Percentiles rank a stretch among this genome's conserved stretches.
phyloP scores from a whole-genome alignment of 2,113 vertebrate species.

The Saiga tatarica region DNA sequence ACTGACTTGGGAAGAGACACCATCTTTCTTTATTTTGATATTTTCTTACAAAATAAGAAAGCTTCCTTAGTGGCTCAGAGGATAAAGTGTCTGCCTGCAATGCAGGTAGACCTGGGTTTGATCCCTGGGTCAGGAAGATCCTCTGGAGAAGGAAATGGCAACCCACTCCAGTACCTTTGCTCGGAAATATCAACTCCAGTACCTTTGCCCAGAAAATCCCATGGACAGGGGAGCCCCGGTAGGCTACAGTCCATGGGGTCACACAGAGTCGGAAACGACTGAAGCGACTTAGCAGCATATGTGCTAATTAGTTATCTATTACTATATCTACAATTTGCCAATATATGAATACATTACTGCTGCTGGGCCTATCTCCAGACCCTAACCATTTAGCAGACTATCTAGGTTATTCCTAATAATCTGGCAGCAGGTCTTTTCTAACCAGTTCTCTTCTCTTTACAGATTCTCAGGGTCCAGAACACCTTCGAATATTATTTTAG shows the following conservation, averaged over 20 bases:
- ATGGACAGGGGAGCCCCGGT: rapidly evolving
- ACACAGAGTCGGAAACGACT: no score
- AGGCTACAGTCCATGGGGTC: no score
- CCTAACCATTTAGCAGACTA: not conserved
- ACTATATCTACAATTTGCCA: not conserved
- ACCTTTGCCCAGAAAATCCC: no score
- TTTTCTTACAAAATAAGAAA: not conserved
- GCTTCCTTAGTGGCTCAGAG: no score
- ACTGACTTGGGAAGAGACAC: not conserved
- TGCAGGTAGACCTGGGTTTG: rapidly evolving
- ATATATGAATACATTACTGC: not conserved
- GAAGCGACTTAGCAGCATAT: no score
- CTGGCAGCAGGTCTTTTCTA: not conserved
- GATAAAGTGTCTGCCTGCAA: no score
- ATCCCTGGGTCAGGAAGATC: no score
- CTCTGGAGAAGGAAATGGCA: no score
- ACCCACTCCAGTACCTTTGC: no score
- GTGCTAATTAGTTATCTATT: not conserved
- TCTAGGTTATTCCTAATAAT: not conserved
- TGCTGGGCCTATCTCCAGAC: not conserved
- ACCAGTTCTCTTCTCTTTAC: not conserved
- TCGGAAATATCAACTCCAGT: no score
- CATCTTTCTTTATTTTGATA: no score
- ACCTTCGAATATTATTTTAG: not conserved
- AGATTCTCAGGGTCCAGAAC: not conserved